Conservation (phyloP, 2,888 invertebrate species). For the Xanthostigma xanthostigma region DNA sequence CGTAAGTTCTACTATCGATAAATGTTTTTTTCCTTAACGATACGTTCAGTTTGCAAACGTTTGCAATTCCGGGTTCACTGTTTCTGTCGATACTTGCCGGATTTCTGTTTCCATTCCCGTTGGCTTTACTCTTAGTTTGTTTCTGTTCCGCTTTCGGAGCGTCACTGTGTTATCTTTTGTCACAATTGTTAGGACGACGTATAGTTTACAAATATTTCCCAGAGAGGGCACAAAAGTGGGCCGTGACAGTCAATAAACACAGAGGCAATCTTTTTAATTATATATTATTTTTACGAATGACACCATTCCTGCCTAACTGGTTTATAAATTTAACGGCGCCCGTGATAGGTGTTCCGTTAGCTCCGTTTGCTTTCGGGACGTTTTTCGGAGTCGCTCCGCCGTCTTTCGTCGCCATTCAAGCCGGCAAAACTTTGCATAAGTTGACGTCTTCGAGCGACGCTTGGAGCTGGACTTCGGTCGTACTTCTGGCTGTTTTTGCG, state of each 20-base stretch:
- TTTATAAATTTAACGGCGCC: conserved; percentile 95
- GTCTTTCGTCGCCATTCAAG: conserved; percentile 93
- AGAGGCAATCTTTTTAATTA: conserved; percentile 84
- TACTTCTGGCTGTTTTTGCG: conserved; percentile 64
- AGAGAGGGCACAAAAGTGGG: conserved; percentile 73
- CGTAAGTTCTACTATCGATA: not conserved
- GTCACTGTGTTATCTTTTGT: conserved; percentile 85
- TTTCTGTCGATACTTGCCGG: conserved; percentile 95
- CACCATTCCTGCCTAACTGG: conserved; percentile 98
- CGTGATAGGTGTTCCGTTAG: conserved; percentile 86
- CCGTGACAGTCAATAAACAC: conserved; percentile 70
- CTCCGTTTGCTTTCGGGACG: conserved; percentile 88
- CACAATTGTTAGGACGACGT: conserved; percentile 75
- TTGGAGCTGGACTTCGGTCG: conserved; percentile 76
- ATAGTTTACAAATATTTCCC: conserved; percentile 81
- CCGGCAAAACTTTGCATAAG: conserved; percentile 89
- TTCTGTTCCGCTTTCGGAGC: conserved; percentile 94
- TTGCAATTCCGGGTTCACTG: conserved; percentile 98
- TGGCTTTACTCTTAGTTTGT: conserved; percentile 78
- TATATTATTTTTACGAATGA: conserved; percentile 91
- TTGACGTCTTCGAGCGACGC: conserved; percentile 79
- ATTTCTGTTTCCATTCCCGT: conserved; percentile 84
- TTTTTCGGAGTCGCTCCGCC: conserved; percentile 95
- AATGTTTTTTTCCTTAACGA: conserved; percentile 23
- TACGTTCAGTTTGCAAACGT: conserved; percentile 77